A percentile compares a stretch with the other conserved stretches of the same genome.
These are phyloP conservation scores for Aplochiton taeniatus DNA, from an alignment of 2,797 vertebrate genomes.

Conservation along the genomic window DNA sequence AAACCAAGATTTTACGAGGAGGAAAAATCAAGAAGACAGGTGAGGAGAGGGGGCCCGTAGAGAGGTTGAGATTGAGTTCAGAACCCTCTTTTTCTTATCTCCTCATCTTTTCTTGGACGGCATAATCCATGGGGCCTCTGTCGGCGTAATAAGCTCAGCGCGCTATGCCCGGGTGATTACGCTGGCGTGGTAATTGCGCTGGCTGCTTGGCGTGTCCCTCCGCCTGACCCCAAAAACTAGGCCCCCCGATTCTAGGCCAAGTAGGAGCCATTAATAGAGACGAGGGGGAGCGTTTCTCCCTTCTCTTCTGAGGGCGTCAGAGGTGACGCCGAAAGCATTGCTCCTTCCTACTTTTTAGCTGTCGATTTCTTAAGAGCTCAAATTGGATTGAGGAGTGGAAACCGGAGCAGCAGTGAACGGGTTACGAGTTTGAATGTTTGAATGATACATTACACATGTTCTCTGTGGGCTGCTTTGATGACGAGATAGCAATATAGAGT, in stretches of 20 bases:
- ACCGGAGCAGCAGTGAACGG: too few relatives aligned
- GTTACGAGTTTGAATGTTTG: too few relatives aligned
- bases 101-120: neutral
- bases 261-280: slow-evolving; percentile 74
- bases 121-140: neutral
- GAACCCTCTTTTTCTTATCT: neutral
- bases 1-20: neutral
- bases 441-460: too few relatives aligned
- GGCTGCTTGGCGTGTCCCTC: slow-evolving; percentile 51
- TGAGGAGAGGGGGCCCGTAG: neutral
- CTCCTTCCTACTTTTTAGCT: too few relatives aligned
- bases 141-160: neutral
- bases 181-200: slow-evolving; percentile 69
- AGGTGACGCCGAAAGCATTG: too few relatives aligned
- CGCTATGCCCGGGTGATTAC: slow-evolving; percentile 42
- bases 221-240: slow-evolving; percentile 76
- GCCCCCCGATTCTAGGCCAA: slow-evolving; percentile 76
- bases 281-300: slow-evolving; percentile 59
- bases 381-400: too few relatives aligned
- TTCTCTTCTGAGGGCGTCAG: slow-evolving; percentile 52
- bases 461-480: too few relatives aligned
- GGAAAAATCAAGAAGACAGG: neutral
- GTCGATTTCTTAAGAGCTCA: too few relatives aligned
- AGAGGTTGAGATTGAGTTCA: neutral
- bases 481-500: too few relatives aligned